Evolutionary conservation across 2,113 vertebrate genomes (phyloP).

Genomic region (Pimephales promelas): DNA sequence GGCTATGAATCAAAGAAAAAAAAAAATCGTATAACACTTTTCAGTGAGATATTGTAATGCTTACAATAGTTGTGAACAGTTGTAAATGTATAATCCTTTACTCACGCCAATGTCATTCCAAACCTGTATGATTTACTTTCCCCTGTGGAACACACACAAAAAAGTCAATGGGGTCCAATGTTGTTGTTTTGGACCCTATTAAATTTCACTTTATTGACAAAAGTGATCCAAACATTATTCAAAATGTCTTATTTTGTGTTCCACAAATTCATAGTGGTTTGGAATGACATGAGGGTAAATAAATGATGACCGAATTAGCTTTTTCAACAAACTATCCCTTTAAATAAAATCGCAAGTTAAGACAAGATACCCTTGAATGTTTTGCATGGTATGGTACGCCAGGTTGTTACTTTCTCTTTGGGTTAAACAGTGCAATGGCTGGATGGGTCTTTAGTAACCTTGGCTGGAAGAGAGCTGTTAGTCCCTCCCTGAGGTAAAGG

Average conservation of each 20-base stretch:
- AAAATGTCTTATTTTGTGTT: background rate
- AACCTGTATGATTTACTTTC: background rate
- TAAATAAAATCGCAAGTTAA: conserved; percentile 22
- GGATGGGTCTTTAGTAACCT: conserved; percentile 53
- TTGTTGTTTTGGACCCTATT: background rate
- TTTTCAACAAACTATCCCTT: background rate
- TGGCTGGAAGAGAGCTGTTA: conserved; percentile 51
- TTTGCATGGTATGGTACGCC: background rate
- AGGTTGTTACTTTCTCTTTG: conserved; percentile 35
- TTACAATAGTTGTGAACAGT: background rate
- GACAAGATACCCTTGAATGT: conserved; percentile 45
- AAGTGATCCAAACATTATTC: background rate
- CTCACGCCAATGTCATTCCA: background rate
- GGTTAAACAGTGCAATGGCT: conserved; percentile 45
- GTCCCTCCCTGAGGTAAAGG: conserved; percentile 48
- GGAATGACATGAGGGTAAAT: background rate
- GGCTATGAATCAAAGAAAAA: background rate
- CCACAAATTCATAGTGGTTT: background rate
- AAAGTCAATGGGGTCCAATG: background rate
- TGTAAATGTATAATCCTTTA: background rate
- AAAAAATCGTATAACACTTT: no score
- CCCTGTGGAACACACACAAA: background rate
- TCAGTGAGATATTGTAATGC: background rate
- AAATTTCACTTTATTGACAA: background rate
- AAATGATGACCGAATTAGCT: background rate